Evolutionary conservation across 2,888 invertebrate species (phyloP), one percentile per base, ranked within the genome.

Genomic region (Sericinus montela): DNA sequence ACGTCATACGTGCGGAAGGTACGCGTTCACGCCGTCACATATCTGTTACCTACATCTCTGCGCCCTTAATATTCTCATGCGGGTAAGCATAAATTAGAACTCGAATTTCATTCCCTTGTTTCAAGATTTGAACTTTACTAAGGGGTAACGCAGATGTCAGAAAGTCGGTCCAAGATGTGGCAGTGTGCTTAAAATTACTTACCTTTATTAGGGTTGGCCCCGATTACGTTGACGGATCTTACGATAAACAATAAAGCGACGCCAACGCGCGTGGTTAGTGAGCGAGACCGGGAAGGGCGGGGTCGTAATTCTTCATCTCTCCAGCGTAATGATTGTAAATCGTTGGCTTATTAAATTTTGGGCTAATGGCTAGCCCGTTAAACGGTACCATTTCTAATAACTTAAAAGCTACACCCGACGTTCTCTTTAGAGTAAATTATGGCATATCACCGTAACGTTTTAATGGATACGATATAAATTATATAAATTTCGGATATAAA

Each of bases 41-140:
- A 62, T 59, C 61, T 58, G 40, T 53, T 54, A 45, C 56, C 55
- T 55, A 61, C 60, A 62, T 64, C 59, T 66, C 58, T 56, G 58
- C 61, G 58, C 62, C 71, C 67, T 61, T 69, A 70, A 74, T 73
- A 67, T 65, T 64, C 63, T 65, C 65, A 59, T 67, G 68, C 65
- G 69, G 65, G 70, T 73, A 65, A 66, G 67, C 72, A 78, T 75
- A 75, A 78, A 80, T 80, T 80, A 73, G 62, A 71, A 73, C 70
- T 70, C 58, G 60, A 73, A 76, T 75, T 76, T 74, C 69, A 78
- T 76, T 72, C 67, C 67, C 70, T 61, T 73, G 72, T 75, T 69
- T 65, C 63, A 72, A 75, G 72, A 72, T 75, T 72, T 73, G 68
- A 75, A 71, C 70, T 75, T 75, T 67, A 64, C 69, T 70, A 68